Evolutionary conservation across 2,113 vertebrate genomes (phyloP).

Genomic region (Ameiurus melas): DNA sequence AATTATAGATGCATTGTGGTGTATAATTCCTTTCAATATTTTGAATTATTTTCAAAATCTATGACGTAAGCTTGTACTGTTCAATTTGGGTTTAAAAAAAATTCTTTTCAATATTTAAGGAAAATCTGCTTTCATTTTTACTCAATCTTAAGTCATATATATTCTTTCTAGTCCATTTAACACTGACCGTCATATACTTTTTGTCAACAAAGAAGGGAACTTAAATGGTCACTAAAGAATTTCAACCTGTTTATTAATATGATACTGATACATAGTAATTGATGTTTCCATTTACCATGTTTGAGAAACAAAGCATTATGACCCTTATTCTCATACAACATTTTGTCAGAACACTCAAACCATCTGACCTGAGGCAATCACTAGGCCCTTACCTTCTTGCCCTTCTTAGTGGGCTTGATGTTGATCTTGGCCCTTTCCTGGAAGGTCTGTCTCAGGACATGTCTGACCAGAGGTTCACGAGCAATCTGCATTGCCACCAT

Average conservation of each 20-base stretch:
- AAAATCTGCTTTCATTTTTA: too few relatives aligned
- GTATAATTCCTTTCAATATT: not conserved
- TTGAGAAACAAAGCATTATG: not conserved
- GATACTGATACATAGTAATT: not conserved
- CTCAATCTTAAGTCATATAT: too few relatives aligned
- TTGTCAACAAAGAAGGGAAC: not conserved
- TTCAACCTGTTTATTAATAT: not conserved
- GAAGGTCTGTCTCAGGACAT: slow-evolving; percentile 95
- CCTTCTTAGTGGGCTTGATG: slow-evolving; percentile 94
- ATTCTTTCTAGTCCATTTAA: not conserved
- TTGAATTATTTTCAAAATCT: not conserved
- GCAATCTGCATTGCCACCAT: slow-evolving; percentile 99
- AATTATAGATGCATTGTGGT: not conserved
- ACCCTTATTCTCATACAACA: not conserved
- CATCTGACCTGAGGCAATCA: not conserved
- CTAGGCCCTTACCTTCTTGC: slow-evolving; percentile 83
- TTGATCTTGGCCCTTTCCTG: slow-evolving; percentile 97
- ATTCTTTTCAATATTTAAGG: too few relatives aligned
- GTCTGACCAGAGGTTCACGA: slow-evolving; percentile 92
- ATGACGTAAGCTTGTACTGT: not conserved
- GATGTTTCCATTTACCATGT: not conserved
- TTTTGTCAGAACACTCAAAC: too few relatives aligned
- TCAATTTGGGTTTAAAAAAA: too few relatives aligned
- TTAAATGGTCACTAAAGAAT: not conserved
- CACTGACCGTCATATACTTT: too few relatives aligned